These are phyloP conservation scores for Altica lythri DNA, from an alignment of 2,888 invertebrate genomes.

Conservation along the genomic window DNA sequence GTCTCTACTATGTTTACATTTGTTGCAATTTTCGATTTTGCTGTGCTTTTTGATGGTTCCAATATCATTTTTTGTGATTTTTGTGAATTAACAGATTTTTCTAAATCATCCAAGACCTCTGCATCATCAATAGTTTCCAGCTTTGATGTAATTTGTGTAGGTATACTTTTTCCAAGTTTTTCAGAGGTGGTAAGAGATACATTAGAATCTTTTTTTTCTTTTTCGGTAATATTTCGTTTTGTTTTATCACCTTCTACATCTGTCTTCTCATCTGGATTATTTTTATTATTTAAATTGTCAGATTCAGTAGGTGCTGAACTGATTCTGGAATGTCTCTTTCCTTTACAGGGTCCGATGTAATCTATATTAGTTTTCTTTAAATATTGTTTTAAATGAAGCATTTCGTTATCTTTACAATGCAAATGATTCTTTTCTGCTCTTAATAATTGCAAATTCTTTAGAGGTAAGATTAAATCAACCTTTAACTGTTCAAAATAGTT, in stretches of 20 bases:
- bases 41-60: neutral
- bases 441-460: slow-evolving; percentile 60
- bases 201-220: too few species aligned
- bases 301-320: too few species aligned
- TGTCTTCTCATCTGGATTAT: too few species aligned
- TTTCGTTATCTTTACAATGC: slow-evolving; percentile 61
- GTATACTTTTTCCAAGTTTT: too few species aligned
- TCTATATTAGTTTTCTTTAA: slow-evolving; percentile 54
- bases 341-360: slow-evolving; percentile 54
- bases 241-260: too few species aligned
- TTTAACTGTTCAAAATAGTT: slow-evolving; percentile 65
- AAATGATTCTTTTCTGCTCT: slow-evolving; percentile 64
- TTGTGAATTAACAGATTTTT: slow-evolving; percentile 2
- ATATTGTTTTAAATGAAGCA: slow-evolving; percentile 54
- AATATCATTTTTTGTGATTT: slow-evolving; percentile 10
- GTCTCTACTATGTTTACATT: neutral
- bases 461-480: slow-evolving; percentile 57
- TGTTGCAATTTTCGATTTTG: neutral
- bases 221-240: too few species aligned
- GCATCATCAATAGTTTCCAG: neutral
- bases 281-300: too few species aligned
- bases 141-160: too few species aligned
- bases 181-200: too few species aligned
- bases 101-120: neutral
- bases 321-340: too few species aligned